These are phyloP conservation scores for Chrysogorgia sp. DNA, from an alignment of 92 coral and sea anemone species.

Conservation along the genomic window DNA sequence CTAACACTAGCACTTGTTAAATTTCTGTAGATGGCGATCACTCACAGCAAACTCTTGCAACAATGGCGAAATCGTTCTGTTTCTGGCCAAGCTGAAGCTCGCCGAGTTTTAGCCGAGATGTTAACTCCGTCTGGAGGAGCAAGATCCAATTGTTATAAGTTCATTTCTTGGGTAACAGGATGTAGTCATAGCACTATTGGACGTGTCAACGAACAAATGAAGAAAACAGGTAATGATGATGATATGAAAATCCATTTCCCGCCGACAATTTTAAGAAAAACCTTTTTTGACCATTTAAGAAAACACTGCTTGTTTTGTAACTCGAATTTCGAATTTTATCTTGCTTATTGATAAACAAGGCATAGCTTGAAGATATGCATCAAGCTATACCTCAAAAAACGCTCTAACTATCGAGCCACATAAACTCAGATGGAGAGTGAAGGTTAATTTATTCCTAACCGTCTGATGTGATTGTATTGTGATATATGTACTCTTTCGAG, in stretches of 20 bases:
- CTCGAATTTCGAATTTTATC: too few species aligned
- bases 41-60: slow-evolving; percentile 83
- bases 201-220: slow-evolving; percentile 97
- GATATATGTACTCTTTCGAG: too few species aligned
- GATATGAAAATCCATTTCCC: not conserved
- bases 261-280: too few species aligned
- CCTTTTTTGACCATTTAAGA: too few species aligned
- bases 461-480: too few species aligned
- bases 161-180: slow-evolving; percentile 98
- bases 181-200: slow-evolving; percentile 99
- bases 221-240: slow-evolving; percentile 77
- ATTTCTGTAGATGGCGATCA: slow-evolving; percentile 72
- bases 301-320: too few species aligned
- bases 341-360: too few species aligned
- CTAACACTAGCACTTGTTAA: not conserved
- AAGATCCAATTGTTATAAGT: slow-evolving; percentile 96
- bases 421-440: too few species aligned
- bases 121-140: slow-evolving; percentile 99
- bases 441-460: too few species aligned
- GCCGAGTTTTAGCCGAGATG: slow-evolving; percentile 98
- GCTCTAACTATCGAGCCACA: too few species aligned
- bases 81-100: slow-evolving; percentile 97
- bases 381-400: too few species aligned
- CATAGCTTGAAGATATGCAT: too few species aligned
- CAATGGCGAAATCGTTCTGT: slow-evolving; percentile 98